phyloP scores from a whole-genome alignment of 2,888 invertebrate species.

The Heliothis peltigera region DNA sequence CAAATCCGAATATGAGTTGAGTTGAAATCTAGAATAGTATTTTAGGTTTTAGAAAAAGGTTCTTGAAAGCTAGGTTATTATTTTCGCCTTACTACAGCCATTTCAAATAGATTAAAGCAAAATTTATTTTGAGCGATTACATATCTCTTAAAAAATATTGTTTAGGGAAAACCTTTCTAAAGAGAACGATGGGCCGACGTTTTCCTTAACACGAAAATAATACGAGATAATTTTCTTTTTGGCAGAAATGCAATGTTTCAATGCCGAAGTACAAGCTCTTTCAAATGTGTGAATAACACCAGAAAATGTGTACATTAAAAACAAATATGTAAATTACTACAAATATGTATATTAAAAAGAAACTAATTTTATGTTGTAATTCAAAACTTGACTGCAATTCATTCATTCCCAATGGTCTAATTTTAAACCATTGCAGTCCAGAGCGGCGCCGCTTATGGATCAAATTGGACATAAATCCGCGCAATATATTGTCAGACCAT shows the following conservation, averaged over 20 bases:
- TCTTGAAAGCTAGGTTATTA: not conserved
- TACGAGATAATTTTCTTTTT: not conserved
- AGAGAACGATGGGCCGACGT: not conserved
- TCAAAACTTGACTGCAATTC: not conserved
- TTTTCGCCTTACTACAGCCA: not conserved
- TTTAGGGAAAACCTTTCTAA: constrained; percentile 2
- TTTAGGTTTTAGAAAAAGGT: too few species aligned
- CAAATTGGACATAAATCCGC: constrained; percentile 43
- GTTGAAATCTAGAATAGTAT: too few species aligned
- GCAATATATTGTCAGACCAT: constrained; percentile 31
- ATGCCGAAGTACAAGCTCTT: not conserved
- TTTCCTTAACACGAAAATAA: constrained; percentile 1
- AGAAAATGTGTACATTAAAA: too few species aligned
- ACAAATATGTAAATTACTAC: too few species aligned
- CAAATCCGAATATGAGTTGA: too few species aligned
- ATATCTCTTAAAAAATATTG: not conserved
- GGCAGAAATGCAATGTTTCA: not conserved
- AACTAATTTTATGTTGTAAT: not conserved
- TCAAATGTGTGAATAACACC: not conserved
- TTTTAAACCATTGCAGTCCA: constrained; percentile 31
- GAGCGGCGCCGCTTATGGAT: constrained; percentile 27
- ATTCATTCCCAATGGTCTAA: constrained; percentile 20
- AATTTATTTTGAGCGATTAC: not conserved
- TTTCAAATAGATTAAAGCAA: not conserved
- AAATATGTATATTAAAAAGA: too few species aligned